A percentile compares a stretch with the other conserved stretches of the same genome.
These are phyloP conservation scores for Sigmodon hispidus DNA, from an alignment of 2,113 vertebrate genomes.

Conservation along the genomic window DNA sequence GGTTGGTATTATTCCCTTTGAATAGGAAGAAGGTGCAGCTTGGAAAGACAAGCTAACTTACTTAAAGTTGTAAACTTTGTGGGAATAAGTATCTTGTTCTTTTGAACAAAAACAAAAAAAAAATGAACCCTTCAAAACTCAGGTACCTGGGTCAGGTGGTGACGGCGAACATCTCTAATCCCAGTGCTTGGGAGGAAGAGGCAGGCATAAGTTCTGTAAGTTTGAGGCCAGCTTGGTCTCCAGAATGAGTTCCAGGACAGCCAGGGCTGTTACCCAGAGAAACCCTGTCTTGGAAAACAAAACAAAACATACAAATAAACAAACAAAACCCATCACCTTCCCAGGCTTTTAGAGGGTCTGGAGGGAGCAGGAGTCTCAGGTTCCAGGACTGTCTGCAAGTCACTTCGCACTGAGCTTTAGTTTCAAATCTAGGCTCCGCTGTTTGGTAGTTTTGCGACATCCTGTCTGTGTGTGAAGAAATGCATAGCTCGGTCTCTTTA, in stretches of 20 bases:
- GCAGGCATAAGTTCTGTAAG: too few relatives aligned
- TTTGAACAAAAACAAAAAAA: not conserved
- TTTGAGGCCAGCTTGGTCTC: too few relatives aligned
- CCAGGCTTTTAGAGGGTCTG: accelerated
- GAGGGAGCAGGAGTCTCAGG: not conserved
- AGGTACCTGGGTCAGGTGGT: too few relatives aligned
- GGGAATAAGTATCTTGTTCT: not conserved
- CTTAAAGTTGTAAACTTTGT: not conserved
- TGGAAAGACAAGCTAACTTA: not conserved
- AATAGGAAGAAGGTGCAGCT: not conserved
- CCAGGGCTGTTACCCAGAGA: too few relatives aligned
- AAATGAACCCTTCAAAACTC: not conserved
- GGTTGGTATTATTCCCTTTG: not conserved
- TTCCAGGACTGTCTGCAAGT: not conserved
- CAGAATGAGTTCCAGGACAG: too few relatives aligned
- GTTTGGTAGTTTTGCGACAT: not conserved
- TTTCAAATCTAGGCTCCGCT: not conserved
- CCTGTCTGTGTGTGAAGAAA: not conserved
- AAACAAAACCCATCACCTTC: too few relatives aligned
- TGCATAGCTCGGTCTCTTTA: not conserved
- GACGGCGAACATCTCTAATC: too few relatives aligned
- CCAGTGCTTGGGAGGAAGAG: too few relatives aligned
- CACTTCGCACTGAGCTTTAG: not conserved
- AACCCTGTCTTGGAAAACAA: too few relatives aligned
- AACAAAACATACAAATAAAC: not conserved